Evolutionary conservation across 2,888 invertebrate genomes (phyloP), one percentile per base, ranked within the genome.

Genomic region (Tanytarsus gracilentus): DNA sequence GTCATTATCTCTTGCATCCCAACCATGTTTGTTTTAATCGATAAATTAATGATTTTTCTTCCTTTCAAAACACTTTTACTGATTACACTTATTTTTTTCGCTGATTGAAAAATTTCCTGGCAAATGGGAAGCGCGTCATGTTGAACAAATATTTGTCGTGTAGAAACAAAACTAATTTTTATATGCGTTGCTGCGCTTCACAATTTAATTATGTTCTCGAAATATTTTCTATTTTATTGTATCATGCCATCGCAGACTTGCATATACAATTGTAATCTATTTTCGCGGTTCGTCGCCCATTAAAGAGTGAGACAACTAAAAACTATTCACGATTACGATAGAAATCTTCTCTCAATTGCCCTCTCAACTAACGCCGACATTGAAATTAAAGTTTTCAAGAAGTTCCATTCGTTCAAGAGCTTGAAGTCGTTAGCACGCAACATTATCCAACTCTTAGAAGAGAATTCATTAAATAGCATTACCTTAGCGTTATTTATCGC

Each of bases 21-120:
- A 56, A 40, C 30, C 56, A 56, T 56, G 56, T 56, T 56, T 56
- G 56, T 56, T 56, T 53, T 56, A 56, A 56, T 56, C 56, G 56
- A 26, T 39, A 33, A 53, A n/a, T 56, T 44, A 39, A 39, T n/a
- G 56, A 56, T 26, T 44, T 11, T 44, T 21, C n/a, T 36, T 16
- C 14, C n/a, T 36, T 14, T n/a, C n/a, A n/a, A n/a, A n/a, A 36
- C 16, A 16, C 9, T 8, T 44, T 44, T 11, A 18, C 21, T 27
- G 26, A 49, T 14, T 50, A 27, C 25, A 50, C 27, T 23, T 9
- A 48, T 48, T 48, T 21, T 14, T 48, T 25, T 26, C 23, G 14
- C 2, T 33, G n/a, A 52, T 52, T 16, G 44, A 21, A 8, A 48
- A 48, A 48, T 11, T 11, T 3, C 21, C 21, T 48, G 18, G 48